Base-by-base conservation (phyloP, 2,113 vertebrate species). In the Amblyopsis rosae region DNA sequence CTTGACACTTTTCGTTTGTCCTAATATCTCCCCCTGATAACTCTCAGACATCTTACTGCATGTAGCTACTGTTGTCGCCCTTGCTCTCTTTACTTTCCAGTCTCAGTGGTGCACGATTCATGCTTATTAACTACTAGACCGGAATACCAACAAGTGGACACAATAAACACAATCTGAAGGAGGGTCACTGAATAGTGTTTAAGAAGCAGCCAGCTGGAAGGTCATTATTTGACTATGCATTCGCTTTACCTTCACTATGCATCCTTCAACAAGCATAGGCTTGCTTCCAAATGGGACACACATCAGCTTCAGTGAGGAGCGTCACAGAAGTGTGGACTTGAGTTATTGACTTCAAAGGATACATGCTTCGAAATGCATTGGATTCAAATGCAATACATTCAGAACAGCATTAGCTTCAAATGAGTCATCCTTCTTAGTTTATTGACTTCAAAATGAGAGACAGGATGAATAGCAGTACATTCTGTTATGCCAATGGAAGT, bases 341-440 rank as follows among this genome's bases (percentile, higher is more conserved):
- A 58, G 78, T 69, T 63, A 80, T 86, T 0, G 56, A 87, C 86
- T 89, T 88, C 84, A 90, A 90, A 90, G 87, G 71, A 82, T 76
- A 74, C 73, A 79, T 61, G 75, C 84, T 88, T 86, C 81, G 74
- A 83, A 84, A 87, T 72, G 79, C 80, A 84, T 86, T 85, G 70
- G 64, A 86, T 75, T 80, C 84, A 80, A 88, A 83, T 72, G 59
- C 82, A 67, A 53, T 80, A 19, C 56, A 84, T 86, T 84, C 80
- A 87, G 80, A 85, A 75, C 79, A 79, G 83, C 68, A 68, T 87
- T 84, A 82, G 59, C 71, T 81, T 86, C 77, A 83, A 89, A 83
- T 83, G 78, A 83, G 79, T 84, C 80, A 87, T 79, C 76, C 84
- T 82, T 87, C 82, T 83, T 82, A 85, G 84, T 79, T 84, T 84